Conservation (phyloP, 2,888 invertebrate species). For the Pachymerium ferrugineum region DNA sequence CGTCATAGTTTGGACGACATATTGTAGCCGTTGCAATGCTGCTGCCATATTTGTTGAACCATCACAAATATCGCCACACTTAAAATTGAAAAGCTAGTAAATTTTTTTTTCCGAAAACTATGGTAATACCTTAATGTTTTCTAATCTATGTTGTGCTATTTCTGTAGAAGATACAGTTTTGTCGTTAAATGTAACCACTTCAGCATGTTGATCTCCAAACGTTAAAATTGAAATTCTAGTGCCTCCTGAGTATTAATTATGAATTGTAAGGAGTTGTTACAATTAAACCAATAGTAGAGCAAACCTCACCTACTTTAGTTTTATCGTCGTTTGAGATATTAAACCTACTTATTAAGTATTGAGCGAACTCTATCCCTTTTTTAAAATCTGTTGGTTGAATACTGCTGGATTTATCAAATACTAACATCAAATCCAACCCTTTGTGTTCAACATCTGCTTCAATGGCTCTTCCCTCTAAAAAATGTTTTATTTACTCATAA, state of each 20-base stretch:
- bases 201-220: not conserved
- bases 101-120: not conserved
- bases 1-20: not conserved
- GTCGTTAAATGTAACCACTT: not conserved
- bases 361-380: conserved; percentile 21
- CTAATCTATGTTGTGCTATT: not conserved
- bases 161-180: not conserved
- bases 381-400: conserved; percentile 10
- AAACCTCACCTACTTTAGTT: not conserved
- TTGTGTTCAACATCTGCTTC: not conserved
- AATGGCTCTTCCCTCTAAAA: not conserved
- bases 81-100: not conserved
- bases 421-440: conserved; percentile 27
- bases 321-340: conserved; percentile 23
- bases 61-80: conserved; percentile 25
- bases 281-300: not conserved
- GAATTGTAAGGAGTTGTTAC: too few relatives aligned
- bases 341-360: conserved; percentile 12
- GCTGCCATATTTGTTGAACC: conserved; percentile 28
- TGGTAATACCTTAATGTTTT: not conserved
- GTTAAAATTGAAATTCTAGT: conserved; percentile 8
- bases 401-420: conserved; percentile 31
- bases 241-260: not conserved
- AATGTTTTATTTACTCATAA: not conserved
- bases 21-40: not conserved